Evolutionary conservation across 1,140 invertebrate species (phyloP), one percentile per base, ranked within the genome.

Genomic region (Diabrotica undecimpunctata): DNA sequence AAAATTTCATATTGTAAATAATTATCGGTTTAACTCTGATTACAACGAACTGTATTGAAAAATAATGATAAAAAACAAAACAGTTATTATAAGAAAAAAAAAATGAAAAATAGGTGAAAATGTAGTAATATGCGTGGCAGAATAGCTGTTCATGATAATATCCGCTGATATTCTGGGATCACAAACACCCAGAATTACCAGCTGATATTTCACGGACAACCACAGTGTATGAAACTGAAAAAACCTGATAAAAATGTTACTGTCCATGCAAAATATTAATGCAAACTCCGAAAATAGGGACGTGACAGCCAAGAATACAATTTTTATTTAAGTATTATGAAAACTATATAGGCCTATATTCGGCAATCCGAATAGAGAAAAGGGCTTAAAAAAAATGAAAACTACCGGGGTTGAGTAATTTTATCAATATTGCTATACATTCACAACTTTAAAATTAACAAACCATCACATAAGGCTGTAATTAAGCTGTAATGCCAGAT

Each of bases 141-240:
- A 78, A 74, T 70, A 71, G 67, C 69, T 66, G 66, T 72, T 76
- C 71, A 70, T 79, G 80, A 79, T 80, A 80, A 92, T 93, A 93
- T 87, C 90, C 91, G 85, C 86, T 85, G 87, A 88, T 88, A 93
- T 85, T 84, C 90, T 91, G 90, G 84, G 86, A 79, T 75, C 75
- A 79, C 8, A 76, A 82, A 78, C 77, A 83, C 90, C 92, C 92
- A 94, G 92, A 93, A 94, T 94, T 95, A 94, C 91, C 90, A 94
- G 92, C 91, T 95, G 92, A 95, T 95, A 95, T 94, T 95, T 91
- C 85, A 88, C 84, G 84, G 85, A 84, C 74, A 79, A 64, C 72
- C 69, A 66, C 61, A 58, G 54, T 11, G 36, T 56, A 65, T 64
- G 55, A 64, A 56, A 62, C 61, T 62, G 61, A 62, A 62, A n/a